A percentile compares a stretch with the other conserved stretches of the same genome.
phyloP scores from a whole-genome alignment of 1,140 invertebrate genomes.

The Reticulitermes speratus region DNA sequence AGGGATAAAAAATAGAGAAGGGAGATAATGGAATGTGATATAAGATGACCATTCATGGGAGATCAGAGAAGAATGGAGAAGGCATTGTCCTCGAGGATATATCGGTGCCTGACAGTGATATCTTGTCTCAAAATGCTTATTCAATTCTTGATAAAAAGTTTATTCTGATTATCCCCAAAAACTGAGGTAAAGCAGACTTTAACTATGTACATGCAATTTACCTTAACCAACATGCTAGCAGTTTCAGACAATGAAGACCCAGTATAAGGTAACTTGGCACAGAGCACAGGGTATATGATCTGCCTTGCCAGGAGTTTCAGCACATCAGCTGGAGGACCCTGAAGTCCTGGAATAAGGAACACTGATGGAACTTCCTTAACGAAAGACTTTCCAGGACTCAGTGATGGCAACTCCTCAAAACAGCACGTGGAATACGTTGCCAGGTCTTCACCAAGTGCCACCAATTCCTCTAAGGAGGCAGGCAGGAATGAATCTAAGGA shows the following conservation, averaged over 20 bases:
- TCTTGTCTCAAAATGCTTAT: no score
- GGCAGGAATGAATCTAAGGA: neutral
- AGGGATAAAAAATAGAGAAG: no score
- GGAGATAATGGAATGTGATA: no score
- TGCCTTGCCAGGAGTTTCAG: neutral
- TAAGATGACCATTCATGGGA: no score
- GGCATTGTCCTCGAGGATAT: no score
- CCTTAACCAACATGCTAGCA: neutral
- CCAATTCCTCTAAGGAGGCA: conserved; percentile 21
- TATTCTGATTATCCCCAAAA: no score
- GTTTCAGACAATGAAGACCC: neutral
- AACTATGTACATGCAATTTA: neutral
- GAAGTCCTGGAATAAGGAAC: conserved; percentile 45
- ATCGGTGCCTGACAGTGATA: no score
- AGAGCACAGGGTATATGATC: neutral
- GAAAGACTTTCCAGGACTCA: conserved; percentile 39
- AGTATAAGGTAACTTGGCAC: neutral
- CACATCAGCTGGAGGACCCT: conserved; percentile 19
- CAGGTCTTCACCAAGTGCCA: conserved; percentile 16
- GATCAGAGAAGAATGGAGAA: no score
- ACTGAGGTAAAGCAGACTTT: no score
- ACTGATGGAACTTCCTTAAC: conserved; percentile 44
- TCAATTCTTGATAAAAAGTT: no score
- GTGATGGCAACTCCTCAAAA: conserved; percentile 2
- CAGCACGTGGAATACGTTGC: neutral